Evolutionary conservation across 2,888 invertebrate species (phyloP).

Genomic region (Eurytoma adleriae): DNA sequence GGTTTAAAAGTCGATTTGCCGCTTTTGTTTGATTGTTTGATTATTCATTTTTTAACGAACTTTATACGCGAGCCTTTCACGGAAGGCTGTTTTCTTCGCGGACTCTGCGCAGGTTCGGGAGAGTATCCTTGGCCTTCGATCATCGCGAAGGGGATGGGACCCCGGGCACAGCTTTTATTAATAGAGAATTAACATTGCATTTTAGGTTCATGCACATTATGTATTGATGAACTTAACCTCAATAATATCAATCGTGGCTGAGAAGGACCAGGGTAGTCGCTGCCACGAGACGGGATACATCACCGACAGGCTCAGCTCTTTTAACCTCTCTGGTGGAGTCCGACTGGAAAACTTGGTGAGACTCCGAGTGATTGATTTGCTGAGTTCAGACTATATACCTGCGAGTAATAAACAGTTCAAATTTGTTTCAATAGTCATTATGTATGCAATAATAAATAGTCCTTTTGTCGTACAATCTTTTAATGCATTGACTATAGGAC

Average conservation of each 20-base stretch:
- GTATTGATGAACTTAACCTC: conserved; percentile 73
- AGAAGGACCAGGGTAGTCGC: conserved; percentile 67
- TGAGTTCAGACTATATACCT: not conserved
- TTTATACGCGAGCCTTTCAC: no score
- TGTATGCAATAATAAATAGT: not conserved
- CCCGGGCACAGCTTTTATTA: no score
- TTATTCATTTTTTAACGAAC: no score
- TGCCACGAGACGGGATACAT: conserved; percentile 65
- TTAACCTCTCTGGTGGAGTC: conserved; percentile 65
- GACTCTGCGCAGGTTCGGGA: no score
- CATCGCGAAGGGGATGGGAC: no score
- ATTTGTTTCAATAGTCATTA: not conserved
- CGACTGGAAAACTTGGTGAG: conserved; percentile 40
- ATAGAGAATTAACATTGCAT: not conserved
- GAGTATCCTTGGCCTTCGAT: no score
- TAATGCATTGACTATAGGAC: not conserved
- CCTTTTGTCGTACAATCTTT: conserved; percentile 1
- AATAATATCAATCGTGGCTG: conserved; percentile 59
- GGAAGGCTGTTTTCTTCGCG: no score
- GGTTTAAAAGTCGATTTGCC: no score
- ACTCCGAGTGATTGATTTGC: not conserved
- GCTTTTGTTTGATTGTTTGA: no score
- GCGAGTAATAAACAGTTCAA: not conserved
- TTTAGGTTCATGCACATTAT: conserved; percentile 56
- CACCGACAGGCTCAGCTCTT: conserved; percentile 65